These are phyloP conservation scores for Neofelis nebulosa DNA, from an alignment of 2,113 vertebrate genomes.

Conservation along the genomic window DNA sequence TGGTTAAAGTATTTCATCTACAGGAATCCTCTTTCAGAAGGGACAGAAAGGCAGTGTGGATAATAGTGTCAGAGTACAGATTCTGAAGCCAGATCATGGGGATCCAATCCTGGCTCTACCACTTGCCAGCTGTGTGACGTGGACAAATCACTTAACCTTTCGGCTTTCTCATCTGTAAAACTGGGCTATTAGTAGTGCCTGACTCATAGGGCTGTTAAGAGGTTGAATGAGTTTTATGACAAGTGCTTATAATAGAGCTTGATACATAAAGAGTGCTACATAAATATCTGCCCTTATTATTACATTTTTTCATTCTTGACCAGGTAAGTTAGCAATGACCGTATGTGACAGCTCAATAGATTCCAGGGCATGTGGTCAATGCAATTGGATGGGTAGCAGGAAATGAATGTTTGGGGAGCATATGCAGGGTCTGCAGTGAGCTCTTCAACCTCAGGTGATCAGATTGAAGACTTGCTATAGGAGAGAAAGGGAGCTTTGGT, in stretches of 20 bases:
- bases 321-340: neutral
- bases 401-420: fast-evolving
- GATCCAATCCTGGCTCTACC: neutral
- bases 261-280: neutral
- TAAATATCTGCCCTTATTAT: neutral
- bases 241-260: neutral
- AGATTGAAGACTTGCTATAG: neutral
- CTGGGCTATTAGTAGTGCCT: neutral
- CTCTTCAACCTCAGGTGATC: neutral
- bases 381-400: neutral
- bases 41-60: neutral
- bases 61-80: neutral
- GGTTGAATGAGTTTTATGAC: neutral
- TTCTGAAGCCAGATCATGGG: neutral
- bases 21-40: neutral
- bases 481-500: neutral
- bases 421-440: neutral
- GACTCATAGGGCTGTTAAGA: neutral
- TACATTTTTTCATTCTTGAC: neutral
- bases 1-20: neutral
- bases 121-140: neutral
- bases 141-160: neutral
- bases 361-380: neutral
- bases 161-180: neutral
- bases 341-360: neutral